A percentile compares a stretch with the other conserved stretches of the same genome.
phyloP scores from a whole-genome alignment of 2,797 vertebrate genomes.

The Atherinosoma microstoma region DNA sequence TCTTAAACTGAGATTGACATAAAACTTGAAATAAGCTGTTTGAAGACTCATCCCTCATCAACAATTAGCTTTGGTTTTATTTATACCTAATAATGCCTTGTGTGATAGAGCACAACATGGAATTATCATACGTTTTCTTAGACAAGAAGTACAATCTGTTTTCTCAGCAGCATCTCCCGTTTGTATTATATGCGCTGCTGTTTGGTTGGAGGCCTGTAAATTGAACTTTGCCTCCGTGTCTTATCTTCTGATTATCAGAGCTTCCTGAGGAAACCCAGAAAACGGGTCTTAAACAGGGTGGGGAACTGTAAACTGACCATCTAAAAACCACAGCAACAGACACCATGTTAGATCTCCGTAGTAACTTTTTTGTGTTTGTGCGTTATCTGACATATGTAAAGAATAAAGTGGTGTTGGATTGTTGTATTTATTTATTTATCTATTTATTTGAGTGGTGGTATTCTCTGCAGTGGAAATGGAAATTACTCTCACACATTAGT shows the following conservation, averaged over 20 bases:
- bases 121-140: neutral
- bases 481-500: neutral
- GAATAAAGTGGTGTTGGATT: neutral
- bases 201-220: neutral
- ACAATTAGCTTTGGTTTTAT: neutral
- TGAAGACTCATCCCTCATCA: neutral
- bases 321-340: conserved; percentile 4
- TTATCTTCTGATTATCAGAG: conserved; percentile 40
- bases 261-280: conserved; percentile 53
- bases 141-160: too few relatives aligned
- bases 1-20: neutral
- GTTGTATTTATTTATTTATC: neutral
- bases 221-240: conserved; percentile 9
- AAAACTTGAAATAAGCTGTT: neutral
- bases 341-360: neutral
- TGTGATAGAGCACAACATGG: too few relatives aligned
- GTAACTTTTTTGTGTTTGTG: neutral
- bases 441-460: conserved; percentile 25
- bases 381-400: neutral
- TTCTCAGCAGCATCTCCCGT: neutral
- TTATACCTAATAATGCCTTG: neutral
- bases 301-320: conserved; percentile 16
- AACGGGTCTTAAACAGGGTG: conserved; percentile 12
- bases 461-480: conserved; percentile 25
- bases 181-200: neutral